Evolutionary conservation across 2,113 vertebrate species (phyloP).

Genomic region (Prunella himalayana): DNA sequence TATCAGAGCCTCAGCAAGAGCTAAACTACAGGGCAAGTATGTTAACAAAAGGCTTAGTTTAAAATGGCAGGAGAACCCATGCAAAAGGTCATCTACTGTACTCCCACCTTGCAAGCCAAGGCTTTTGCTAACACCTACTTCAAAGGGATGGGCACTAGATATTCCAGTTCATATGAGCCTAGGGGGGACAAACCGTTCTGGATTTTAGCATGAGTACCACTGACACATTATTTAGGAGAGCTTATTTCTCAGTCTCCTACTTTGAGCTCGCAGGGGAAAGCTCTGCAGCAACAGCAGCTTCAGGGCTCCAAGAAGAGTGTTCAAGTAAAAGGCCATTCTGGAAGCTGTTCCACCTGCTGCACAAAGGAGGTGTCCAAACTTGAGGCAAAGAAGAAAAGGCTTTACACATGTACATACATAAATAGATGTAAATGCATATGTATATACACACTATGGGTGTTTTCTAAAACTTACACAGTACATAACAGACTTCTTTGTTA

Average conservation of each 20-base stretch:
- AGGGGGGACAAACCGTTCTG: neutral
- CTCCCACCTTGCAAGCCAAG: neutral
- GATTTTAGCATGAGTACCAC: neutral
- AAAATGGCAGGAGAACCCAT: neutral
- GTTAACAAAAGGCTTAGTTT: neutral
- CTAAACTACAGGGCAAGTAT: neutral
- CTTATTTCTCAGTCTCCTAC: fast-evolving
- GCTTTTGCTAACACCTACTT: neutral
- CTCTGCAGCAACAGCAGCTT: neutral
- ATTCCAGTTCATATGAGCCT: neutral
- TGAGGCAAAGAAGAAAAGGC: neutral
- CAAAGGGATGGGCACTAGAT: neutral
- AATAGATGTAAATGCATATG: neutral
- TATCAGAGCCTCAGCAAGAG: neutral
- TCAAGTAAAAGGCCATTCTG: neutral
- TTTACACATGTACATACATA: neutral
- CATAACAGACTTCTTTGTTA: neutral
- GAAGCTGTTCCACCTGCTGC: neutral
- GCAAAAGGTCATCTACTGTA: neutral
- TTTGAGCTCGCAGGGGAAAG: neutral
- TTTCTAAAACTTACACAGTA: neutral
- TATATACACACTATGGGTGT: fast-evolving
- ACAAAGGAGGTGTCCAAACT: neutral
- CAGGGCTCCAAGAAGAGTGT: neutral
- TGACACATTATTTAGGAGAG: neutral